Evolutionary conservation across 1,140 invertebrate genomes (phyloP).

Genomic region (Drosophila sp.): DNA sequence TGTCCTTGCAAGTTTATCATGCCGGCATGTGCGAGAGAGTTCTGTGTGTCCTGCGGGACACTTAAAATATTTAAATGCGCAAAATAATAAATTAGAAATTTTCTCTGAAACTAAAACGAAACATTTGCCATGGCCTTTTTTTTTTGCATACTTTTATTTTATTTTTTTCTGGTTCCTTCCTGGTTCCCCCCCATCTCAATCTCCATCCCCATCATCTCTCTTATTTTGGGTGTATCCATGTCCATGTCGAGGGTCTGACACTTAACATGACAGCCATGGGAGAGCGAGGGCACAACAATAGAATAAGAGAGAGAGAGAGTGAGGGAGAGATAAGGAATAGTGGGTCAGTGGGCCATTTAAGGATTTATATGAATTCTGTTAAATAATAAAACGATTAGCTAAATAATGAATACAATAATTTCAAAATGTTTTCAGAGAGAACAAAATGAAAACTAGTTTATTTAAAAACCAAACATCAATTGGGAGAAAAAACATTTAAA

Average conservation of each 20-base stretch:
- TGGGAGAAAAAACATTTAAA: not conserved
- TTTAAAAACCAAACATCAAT: not conserved
- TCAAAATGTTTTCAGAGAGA: not conserved
- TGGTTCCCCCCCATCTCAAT: not conserved
- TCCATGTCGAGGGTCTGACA: constrained; percentile 51
- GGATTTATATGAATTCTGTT: constrained; percentile 37
- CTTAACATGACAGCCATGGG: constrained; percentile 51
- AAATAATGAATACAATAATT: constrained; percentile 25
- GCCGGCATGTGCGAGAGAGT: constrained; percentile 24
- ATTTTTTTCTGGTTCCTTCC: not conserved
- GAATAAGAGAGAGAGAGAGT: not conserved
- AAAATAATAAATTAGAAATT: constrained; percentile 78
- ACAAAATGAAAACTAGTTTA: too few species aligned
- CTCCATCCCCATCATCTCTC: not conserved
- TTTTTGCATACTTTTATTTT: constrained; percentile 6
- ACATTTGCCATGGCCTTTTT: constrained; percentile 30
- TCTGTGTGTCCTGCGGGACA: constrained; percentile 66
- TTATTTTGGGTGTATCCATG: constrained; percentile 22
- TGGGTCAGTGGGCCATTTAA: constrained; percentile 31
- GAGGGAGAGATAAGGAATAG: not conserved
- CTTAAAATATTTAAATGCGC: constrained; percentile 81
- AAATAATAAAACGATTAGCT: constrained; percentile 50
- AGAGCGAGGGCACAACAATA: constrained; percentile 6
- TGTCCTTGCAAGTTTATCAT: constrained; percentile 76
- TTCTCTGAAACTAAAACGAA: constrained; percentile 64